Base-by-base conservation (phyloP, 64 coral and sea anemone species). In the Platygyra sinensis region DNA sequence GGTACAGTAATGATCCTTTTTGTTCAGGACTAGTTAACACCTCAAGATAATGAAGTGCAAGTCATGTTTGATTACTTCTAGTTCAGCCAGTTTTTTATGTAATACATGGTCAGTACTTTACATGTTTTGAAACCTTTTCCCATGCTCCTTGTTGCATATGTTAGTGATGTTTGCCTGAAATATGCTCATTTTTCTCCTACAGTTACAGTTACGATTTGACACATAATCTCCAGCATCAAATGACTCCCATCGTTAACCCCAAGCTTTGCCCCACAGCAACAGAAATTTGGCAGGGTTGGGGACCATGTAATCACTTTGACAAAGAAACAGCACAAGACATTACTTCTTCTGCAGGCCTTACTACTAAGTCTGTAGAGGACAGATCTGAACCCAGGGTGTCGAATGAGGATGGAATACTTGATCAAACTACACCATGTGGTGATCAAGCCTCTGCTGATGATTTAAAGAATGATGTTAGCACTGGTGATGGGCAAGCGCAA, bases 121-220 rank as follows among this genome's bases (percentile, higher is more conserved):
- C 39, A 20, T 24, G 42, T 46, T 46, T 46, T 0, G 0, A 46
- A 46, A 80, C 13, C 8, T 80, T 55, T 80, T 80, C 57, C n/a
- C 33, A 52, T 22, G 65, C 62, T 25, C 24, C 24, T 11, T 24
- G 0, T 29, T 24, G 5, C 8, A 5, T 69, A 10, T n/a, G 25
- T 24, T 65, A 10, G 65, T 69, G 22, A 69, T 11, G 10, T 65
- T 24, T 24, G 20, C 25, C 22, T 52, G 29, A 80, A 27, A 8
- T 30, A 24, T 80, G 29, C n/a, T 57, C 22, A 42, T n/a, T 64
- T 46, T 86, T 84, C 2, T 39, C 25, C 82, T 15, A 77, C 20
- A 98, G 96, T 59, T 98, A 98, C 78, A 98, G 93, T 73, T 98
- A 98, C 51, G 89, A 98, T 81, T 72, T 98, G 28, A 98, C 96